Percentiles rank a stretch among this genome's conserved stretches.
Conservation (phyloP, 2,113 vertebrate species). For the Dasyurus viverrinus region DNA sequence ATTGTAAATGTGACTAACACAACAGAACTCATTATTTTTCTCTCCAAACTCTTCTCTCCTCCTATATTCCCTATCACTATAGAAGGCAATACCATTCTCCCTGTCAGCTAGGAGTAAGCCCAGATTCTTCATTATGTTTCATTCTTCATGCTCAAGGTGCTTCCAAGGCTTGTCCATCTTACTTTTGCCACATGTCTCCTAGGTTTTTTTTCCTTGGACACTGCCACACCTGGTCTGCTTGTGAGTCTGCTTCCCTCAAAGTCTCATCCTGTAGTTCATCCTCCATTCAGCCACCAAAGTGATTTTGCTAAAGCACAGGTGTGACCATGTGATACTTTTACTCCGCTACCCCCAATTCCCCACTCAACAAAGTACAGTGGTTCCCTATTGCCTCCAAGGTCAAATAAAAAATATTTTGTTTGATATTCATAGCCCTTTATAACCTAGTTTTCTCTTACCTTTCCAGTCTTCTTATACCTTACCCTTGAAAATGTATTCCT, state of each 20-base stretch:
- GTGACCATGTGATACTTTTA: neutral
- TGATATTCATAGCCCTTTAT: neutral
- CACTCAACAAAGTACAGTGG: neutral
- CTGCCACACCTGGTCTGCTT: neutral
- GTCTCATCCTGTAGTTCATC: neutral
- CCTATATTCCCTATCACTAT: neutral
- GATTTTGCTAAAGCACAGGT: neutral
- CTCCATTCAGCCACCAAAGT: neutral
- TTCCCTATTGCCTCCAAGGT: neutral
- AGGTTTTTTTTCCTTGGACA: neutral
- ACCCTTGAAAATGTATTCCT: neutral
- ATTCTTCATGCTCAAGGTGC: neutral
- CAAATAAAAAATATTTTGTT: neutral
- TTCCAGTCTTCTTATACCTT: neutral
- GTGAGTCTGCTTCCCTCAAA: neutral
- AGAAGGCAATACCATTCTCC: neutral
- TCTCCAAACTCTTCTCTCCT: neutral
- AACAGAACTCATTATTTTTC: neutral
- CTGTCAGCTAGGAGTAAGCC: neutral
- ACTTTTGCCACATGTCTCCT: neutral
- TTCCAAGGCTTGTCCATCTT: neutral
- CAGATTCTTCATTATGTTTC: neutral
- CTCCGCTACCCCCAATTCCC: neutral
- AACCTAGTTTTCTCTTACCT: neutral
- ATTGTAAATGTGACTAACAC: neutral